Base-by-base conservation (phyloP, 2,888 invertebrate species). In the Acleris emargana region DNA sequence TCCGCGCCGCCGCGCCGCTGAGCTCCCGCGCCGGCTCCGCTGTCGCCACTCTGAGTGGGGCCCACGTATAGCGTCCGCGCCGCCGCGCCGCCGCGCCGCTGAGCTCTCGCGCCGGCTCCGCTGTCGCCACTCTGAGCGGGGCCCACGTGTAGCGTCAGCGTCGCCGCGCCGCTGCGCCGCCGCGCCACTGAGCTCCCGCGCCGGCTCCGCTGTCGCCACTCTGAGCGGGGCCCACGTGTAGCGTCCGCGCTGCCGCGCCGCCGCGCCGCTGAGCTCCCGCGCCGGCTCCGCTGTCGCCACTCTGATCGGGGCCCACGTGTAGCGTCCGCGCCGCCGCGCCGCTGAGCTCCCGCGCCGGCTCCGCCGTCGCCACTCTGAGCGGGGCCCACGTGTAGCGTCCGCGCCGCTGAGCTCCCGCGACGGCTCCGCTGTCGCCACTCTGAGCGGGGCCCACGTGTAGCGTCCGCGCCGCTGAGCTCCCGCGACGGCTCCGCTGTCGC, bases 61-160 rank as follows among this genome's bases (percentile, higher is more conserved):
- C n/a, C 38, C 38, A 9, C 38, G 38, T 38, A 13, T 13, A 0
- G 38, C 13, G 13, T 13, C n/a, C n/a, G n/a, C n/a, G n/a, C n/a
- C n/a, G n/a, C n/a, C n/a, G n/a, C n/a, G n/a, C n/a, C n/a, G n/a
- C 49, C 28, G 28, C n/a, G 51, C 9, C 64, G 68, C 62, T 50
- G 9, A 2, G 32, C 32, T 3, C 62, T 71, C 69, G 55, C 67
- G 63, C 64, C 49, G 5, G 43, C 9, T 58, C 43, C 57, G 50
- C 59, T 61, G 67, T 71, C 63, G 59, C 58, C 16, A 28, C 25
- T 57, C 50, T 64, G 55, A 64, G 73, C 75, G n/a, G n/a, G n/a
- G n/a, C n/a, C 38, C 38, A 9, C 38, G 38, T 38, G 38, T 13
- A 0, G 38, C 13, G 13, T 13, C 49, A n/a, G n/a, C n/a, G n/a